A percentile compares a stretch with the other conserved stretches of the same genome.
Conservation (phyloP, 2,888 invertebrate species). For the Diogma glabrata region DNA sequence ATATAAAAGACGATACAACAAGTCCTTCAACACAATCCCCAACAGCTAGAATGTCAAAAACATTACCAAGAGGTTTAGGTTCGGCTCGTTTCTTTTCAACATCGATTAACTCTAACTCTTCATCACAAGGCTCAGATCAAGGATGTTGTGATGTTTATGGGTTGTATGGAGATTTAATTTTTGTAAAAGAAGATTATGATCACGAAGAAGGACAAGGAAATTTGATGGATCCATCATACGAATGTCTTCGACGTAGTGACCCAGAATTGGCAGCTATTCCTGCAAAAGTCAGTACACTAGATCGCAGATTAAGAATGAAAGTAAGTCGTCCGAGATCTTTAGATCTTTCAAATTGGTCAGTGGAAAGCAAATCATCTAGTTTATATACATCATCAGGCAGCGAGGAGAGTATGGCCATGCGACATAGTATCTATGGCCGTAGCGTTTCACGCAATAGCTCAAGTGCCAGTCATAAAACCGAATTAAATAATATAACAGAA, state of each 20-base stretch:
- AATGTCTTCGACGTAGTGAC: conserved; percentile 66
- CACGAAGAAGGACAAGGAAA: conserved; percentile 65
- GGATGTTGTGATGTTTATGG: conserved; percentile 78
- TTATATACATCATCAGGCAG: conserved; percentile 76
- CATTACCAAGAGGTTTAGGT: conserved; percentile 58
- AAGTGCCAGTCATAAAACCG: conserved; percentile 55
- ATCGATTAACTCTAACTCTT: conserved; percentile 42
- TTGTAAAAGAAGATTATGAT: conserved; percentile 57
- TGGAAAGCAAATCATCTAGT: conserved; percentile 72
- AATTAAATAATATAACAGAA: conserved; percentile 41
- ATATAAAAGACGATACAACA: conserved; percentile 25
- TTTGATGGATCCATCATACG: conserved; percentile 48
- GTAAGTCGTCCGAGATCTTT: conserved; percentile 69
- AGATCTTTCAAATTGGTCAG: conserved; percentile 79
- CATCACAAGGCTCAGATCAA: conserved; percentile 48
- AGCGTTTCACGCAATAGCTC: conserved; percentile 65
- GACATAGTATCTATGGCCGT: conserved; percentile 41
- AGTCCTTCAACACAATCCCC: conserved; percentile 43
- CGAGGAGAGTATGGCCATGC: conserved; percentile 67
- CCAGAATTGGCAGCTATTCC: conserved; percentile 76
- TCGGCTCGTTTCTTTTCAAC: conserved; percentile 26
- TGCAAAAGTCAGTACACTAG: conserved; percentile 69
- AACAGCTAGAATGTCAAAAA: conserved; percentile 58
- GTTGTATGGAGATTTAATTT: conserved; percentile 79
- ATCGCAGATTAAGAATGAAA: conserved; percentile 68